Evolutionary conservation across 1,140 invertebrate genomes (phyloP).

Genomic region (Solen grandis): DNA sequence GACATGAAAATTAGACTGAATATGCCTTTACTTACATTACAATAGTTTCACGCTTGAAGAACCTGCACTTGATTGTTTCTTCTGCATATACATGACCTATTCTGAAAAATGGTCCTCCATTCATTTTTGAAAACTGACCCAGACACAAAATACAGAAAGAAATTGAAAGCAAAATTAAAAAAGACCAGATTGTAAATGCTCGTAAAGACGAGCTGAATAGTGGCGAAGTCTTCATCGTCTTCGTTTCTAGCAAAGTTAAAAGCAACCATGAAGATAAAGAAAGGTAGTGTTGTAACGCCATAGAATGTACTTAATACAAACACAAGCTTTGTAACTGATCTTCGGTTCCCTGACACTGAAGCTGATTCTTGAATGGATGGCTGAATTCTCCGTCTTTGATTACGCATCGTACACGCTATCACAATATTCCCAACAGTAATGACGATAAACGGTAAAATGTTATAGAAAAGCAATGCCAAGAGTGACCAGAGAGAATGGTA

Average conservation of each 20-base stretch:
- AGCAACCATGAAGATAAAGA: not conserved
- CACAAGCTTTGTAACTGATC: not conserved
- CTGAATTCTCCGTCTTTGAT: not conserved
- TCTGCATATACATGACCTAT: too few relatives aligned
- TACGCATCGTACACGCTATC: not conserved
- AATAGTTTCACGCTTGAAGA: too few relatives aligned
- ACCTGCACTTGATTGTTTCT: too few relatives aligned
- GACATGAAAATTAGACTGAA: too few relatives aligned
- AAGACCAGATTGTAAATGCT: too few relatives aligned
- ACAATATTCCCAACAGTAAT: not conserved
- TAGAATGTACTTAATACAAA: not conserved
- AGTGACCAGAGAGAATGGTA: not conserved
- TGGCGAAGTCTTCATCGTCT: too few relatives aligned
- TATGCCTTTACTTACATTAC: too few relatives aligned
- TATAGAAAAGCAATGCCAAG: not conserved
- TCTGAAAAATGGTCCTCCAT: too few relatives aligned
- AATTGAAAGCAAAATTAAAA: constrained; percentile 32
- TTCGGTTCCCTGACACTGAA: not conserved
- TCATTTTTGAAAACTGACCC: constrained; percentile 24
- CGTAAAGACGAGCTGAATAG: too few relatives aligned
- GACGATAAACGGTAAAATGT: not conserved
- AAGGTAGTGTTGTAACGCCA: constrained; percentile 7
- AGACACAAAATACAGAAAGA: constrained; percentile 21
- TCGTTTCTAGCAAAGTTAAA: too few relatives aligned
- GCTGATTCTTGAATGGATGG: not conserved